These are phyloP conservation scores for Chirona hameri DNA, from an alignment of 2,888 invertebrate species.

Conservation along the genomic window DNA sequence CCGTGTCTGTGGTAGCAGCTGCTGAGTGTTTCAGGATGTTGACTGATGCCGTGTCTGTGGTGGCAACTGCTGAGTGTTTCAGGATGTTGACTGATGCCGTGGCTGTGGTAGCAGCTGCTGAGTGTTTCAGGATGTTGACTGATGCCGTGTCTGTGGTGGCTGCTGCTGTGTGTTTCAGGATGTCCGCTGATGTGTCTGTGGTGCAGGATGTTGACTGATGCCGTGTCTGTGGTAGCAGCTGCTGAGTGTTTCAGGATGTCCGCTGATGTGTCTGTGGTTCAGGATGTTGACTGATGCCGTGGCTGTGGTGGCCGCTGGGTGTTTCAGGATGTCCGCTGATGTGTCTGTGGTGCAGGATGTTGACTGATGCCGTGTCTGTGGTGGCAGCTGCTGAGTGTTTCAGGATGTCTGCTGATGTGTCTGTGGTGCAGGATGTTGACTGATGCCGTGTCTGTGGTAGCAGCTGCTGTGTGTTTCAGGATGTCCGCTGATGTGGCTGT, in stretches of 20 bases:
- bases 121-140: too few relatives aligned
- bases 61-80: slow-evolving; percentile 31
- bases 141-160: background rate
- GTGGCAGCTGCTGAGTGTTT: background rate
- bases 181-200: background rate
- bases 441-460: too few relatives aligned
- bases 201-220: slow-evolving; percentile 55
- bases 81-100: slow-evolving; percentile 59
- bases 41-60: background rate
- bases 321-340: background rate
- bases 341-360: slow-evolving; percentile 53
- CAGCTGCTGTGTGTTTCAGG: slow-evolving; percentile 47
- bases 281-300: slow-evolving; percentile 55
- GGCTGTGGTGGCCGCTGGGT: background rate
- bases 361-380: slow-evolving; percentile 42
- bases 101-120: too few relatives aligned
- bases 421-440: too few relatives aligned
- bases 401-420: background rate
- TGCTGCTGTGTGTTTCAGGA: background rate
- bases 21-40: background rate
- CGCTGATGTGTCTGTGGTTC: slow-evolving; percentile 27
- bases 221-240: background rate
- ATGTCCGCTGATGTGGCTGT: slow-evolving; percentile 60
- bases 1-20: background rate
- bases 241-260: background rate